Evolutionary conservation across 2,797 vertebrate species (phyloP), one percentile per base, ranked within the genome.

Genomic region (Artibeus lituratus): DNA sequence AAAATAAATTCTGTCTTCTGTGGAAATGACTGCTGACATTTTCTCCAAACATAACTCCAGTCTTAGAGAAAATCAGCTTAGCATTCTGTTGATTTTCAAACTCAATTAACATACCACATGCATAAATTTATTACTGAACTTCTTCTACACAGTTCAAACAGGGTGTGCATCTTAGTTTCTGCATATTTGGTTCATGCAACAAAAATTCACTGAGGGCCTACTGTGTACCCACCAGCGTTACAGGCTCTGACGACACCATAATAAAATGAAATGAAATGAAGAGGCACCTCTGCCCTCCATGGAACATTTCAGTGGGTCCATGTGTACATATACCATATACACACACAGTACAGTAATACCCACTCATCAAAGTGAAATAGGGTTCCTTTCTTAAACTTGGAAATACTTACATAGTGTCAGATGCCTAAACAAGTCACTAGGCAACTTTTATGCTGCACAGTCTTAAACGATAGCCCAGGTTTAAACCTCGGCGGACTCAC

Each of bases 1-100:
- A 97, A 98, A 97, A 97, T 97, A 98, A 95, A 93, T 90, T 90
- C 83, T 67, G 57, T 90, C 92, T 97, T 87, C 87, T 70, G 73
- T 85, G 87, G 67, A 95, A 94, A 72, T n/a, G 59, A 89, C 62
- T 87, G 76, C 73, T 93, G 92, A 94, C 80, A 93, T 93, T 94
- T 90, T 74, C 67, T 83, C 59, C 73, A 91, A 95, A 93, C 94
- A 87, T 93, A 94, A 96, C 86, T 96, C 57, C 78, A 94, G 91
- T 95, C 84, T 80, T 59, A 53, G 83, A 21, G 62, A 57, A 92
- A 95, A 94, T 59, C 77, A 90, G 70, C 49, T 69, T 42, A 83
- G 11, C n/a, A 69, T 84, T 82, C 78, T 95, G 84, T 80, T 91
- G 82, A 87, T 74, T 85, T 77, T 92, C 47, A 96, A 92, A 90